Conservation (phyloP, 2,113 vertebrate genomes). For the Clarias gariepinus region DNA sequence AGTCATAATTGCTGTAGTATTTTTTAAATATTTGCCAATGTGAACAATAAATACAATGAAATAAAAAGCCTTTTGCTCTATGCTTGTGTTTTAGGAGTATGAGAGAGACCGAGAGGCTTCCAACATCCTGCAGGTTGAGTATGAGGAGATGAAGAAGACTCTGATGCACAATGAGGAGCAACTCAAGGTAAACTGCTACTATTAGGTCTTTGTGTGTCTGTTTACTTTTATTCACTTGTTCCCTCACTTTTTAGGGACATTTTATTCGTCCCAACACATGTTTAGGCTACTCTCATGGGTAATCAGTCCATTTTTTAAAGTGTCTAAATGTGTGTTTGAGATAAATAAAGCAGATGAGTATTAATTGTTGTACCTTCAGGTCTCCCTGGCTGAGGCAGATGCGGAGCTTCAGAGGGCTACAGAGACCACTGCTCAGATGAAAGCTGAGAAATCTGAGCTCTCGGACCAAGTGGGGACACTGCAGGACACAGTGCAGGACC, state of each 20-base stretch:
- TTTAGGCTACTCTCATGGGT: background rate
- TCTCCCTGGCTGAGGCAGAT: background rate
- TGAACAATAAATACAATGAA: no score
- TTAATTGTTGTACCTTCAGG: background rate
- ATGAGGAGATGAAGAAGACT: background rate
- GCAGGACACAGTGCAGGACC: background rate
- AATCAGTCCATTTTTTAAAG: background rate
- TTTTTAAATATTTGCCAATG: no score
- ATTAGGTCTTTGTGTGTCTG: background rate
- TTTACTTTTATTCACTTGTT: background rate
- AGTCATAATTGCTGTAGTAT: no score
- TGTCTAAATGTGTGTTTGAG: background rate
- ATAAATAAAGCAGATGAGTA: background rate
- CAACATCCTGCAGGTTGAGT: background rate
- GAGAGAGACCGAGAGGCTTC: background rate
- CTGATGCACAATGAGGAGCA: background rate
- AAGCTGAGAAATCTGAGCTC: background rate
- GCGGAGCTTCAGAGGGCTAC: background rate
- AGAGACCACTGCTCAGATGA: background rate
- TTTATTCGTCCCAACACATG: background rate
- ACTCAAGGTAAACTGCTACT: background rate
- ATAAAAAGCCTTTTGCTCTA: no score
- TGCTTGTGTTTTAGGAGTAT: background rate
- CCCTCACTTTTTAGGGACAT: no score
- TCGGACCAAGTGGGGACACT: no score